Evolutionary conservation across 2,888 invertebrate genomes (phyloP), one percentile per base, ranked within the genome.

Genomic region (Xanthia icteritia): DNA sequence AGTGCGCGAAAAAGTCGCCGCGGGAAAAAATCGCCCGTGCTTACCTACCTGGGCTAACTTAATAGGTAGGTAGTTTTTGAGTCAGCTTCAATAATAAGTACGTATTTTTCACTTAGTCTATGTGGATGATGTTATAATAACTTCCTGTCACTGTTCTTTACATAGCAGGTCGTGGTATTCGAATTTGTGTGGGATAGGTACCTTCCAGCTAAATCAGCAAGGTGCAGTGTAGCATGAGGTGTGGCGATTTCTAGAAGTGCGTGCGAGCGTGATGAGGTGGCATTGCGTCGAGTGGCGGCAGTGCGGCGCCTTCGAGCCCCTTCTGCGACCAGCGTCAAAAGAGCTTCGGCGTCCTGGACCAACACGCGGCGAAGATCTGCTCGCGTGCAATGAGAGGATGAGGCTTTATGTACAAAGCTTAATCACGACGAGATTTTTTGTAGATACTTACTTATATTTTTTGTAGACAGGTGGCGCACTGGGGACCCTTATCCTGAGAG

Each of bases 201-300:
- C 95, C 97, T 96, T 88, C 96, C 96, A 87, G 97, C 95, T 75
- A 97, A 92, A 89, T 97, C 96, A 84, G 97, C 96, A 51, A 97
- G 94, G 80, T 97, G 97, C 86, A 97, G 94, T 48, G 97, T 97
- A 68, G 97, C 98, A 80, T 96, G 94, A 85, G 97, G 93, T 89
- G 97, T 97, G 90, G 97, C 95, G 70, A 98, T 94, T 81, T 98
- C 98, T 76, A 98, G 97, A 69, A 98, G 96, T 1, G 98, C 98
- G 93, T 98, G 98, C 71, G 98, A 98, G 23, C 98, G 95, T 77
- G 98, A 98, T 42, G 98, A 98, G 75, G 97, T 97, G 23, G 97
- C 96, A 93, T 98, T 98, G 69, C 97, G 97, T 68, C 97, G 96
- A 1, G 98, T 98, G 56, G 98, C 97, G 0, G 98, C 98, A 23